Percentiles rank a stretch among this genome's conserved stretches.
These are phyloP conservation scores for Danio kyathit DNA, from an alignment of 2,797 vertebrate genomes.

Conservation along the genomic window DNA sequence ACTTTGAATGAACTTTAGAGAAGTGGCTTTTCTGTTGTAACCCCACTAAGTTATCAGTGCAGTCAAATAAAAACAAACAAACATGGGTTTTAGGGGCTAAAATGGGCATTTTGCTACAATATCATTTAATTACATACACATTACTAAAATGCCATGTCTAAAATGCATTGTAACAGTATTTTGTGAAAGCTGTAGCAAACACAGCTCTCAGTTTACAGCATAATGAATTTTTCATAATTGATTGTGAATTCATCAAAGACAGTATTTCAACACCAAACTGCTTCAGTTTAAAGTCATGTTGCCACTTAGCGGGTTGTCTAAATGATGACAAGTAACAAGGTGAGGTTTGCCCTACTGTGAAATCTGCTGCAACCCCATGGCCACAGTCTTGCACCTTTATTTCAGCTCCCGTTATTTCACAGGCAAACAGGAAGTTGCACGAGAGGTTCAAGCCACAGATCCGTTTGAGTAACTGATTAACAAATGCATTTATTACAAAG, in stretches of 20 bases:
- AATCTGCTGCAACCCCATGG: constrained; percentile 7
- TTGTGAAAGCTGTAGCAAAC: background rate
- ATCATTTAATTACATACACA: too few relatives aligned
- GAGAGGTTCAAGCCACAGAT: background rate
- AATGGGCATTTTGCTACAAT: too few relatives aligned
- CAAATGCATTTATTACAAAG: background rate
- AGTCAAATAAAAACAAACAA: too few relatives aligned
- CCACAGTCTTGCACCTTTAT: constrained; percentile 7
- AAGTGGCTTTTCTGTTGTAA: too few relatives aligned
- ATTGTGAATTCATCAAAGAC: background rate
- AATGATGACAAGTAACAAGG: constrained; percentile 10
- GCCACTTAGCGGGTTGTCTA: background rate
- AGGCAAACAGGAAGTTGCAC: constrained; percentile 19
- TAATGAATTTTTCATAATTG: background rate
- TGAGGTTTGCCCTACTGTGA: constrained; percentile 7
- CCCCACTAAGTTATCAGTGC: too few relatives aligned
- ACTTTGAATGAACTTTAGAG: too few relatives aligned
- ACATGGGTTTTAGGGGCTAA: too few relatives aligned
- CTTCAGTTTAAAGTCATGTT: background rate
- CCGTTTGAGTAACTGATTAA: background rate
- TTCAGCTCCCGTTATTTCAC: constrained; percentile 8
- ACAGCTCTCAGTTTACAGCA: background rate
- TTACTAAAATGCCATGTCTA: background rate
- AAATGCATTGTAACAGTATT: background rate
- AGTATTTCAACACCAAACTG: constrained; percentile 23